Base-by-base conservation (phyloP, 2,888 invertebrate species). In the Thereva unica region DNA sequence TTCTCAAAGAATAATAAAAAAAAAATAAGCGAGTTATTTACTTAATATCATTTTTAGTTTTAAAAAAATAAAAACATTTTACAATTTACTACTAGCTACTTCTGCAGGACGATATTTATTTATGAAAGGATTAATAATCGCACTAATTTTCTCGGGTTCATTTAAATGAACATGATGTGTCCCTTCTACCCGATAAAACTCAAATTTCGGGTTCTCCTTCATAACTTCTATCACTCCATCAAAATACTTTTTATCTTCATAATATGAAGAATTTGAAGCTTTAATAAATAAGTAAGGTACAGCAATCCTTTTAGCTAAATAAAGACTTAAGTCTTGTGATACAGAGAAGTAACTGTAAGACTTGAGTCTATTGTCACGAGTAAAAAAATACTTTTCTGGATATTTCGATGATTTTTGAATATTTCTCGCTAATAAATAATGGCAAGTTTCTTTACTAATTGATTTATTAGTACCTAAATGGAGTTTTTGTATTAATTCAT, bases 81-180 rank as follows among this genome's bases (percentile, higher is more conserved):
- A 59, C 5, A 59, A 38, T 40, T 59, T 59, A 12, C 59, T 47
- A 4, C 6, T 47, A 4, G 8, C 4, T 34, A 23, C 38, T 10
- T 53, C 54, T 34, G 47, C 7, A 9, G 65, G 52, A 5, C 67
- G 57, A 65, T 71, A 74, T 68, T 77, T 77, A 59, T 78, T 79
- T 56, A 89, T 80, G 75, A 89, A 89, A 1, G 84, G 80, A 71
- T 83, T 82, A 34, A 89, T 82, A 45, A 84, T 75, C 2, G 83
- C 82, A 0, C 85, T 84, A 23, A 89, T 78, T 70, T 76, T 76
- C 74, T 87, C 84, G 1, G 91, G 88, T 71, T 87, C 82, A 71
- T 87, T 89, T 68, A 92, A 83, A 80, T 92, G 91, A n/a, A 88
- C 83, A 77, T 91, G 91, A 80, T 92, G 92, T 3, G 84, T 84